These are phyloP conservation scores for Noctuana brunneofusca DNA, from an alignment of 2,888 invertebrate species.

Conservation along the genomic window DNA sequence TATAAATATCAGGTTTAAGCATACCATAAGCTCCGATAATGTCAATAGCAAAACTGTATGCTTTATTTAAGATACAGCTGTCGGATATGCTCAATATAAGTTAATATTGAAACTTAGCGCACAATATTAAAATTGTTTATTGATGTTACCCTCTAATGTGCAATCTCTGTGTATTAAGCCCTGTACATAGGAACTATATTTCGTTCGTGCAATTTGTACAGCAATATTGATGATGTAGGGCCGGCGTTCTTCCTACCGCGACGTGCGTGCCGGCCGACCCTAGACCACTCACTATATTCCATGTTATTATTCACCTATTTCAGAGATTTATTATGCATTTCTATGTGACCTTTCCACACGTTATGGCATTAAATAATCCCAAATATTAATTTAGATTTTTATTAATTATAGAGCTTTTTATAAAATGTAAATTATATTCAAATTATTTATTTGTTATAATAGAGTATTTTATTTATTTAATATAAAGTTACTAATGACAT, in stretches of 20 bases:
- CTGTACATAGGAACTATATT: slow-evolving; percentile 70
- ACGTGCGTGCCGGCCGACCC: slow-evolving; percentile 38
- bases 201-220: slow-evolving; percentile 71
- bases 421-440: slow-evolving; percentile 25
- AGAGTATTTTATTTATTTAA: slow-evolving; percentile 31
- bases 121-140: slow-evolving; percentile 78
- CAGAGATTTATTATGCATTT: slow-evolving; percentile 27
- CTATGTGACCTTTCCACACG: slow-evolving; percentile 8
- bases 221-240: slow-evolving; percentile 60
- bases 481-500: slow-evolving; percentile 32
- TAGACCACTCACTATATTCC: slow-evolving; percentile 10
- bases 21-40: slow-evolving; percentile 60
- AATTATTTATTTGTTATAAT: slow-evolving; percentile 33
- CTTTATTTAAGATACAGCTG: slow-evolving; percentile 76
- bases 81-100: slow-evolving; percentile 79
- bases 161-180: slow-evolving; percentile 70
- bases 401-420: slow-evolving; percentile 26
- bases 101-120: slow-evolving; percentile 81
- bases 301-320: slow-evolving; percentile 29
- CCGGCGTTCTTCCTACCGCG: slow-evolving; percentile 42
- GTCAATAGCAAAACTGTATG: slow-evolving; percentile 82
- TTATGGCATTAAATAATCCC: slow-evolving; percentile 28
- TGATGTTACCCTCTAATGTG: slow-evolving; percentile 75
- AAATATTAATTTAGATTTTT: slow-evolving; percentile 34
- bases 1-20: slow-evolving; percentile 54